phyloP scores from a whole-genome alignment of 2,113 vertebrate genomes.

The Xenopus borealis region DNA sequence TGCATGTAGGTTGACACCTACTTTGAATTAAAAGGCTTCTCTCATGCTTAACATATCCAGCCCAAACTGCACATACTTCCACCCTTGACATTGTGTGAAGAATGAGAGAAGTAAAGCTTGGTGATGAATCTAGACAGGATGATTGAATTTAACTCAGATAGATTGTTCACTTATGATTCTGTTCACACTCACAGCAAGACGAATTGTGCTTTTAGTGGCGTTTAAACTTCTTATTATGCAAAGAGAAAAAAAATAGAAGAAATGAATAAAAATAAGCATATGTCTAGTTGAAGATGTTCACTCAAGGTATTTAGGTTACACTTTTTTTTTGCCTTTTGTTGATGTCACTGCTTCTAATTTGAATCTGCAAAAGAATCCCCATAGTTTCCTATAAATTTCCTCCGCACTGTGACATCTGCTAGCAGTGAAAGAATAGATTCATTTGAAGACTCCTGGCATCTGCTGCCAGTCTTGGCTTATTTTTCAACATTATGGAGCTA shows the following conservation, averaged over 20 bases:
- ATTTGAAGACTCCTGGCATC: conserved; percentile 47
- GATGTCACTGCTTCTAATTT: conserved; percentile 49
- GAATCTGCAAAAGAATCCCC: conserved; percentile 43
- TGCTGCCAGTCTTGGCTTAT: conserved; percentile 45
- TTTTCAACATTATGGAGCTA: conserved; percentile 32
- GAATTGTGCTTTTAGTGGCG: conserved; percentile 31
- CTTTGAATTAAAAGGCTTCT: conserved; percentile 1
- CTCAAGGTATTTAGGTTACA: conserved; percentile 37
- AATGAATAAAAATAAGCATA: conserved; percentile 38
- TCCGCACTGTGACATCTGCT: conserved; percentile 51
- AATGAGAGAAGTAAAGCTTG: conserved; percentile 19
- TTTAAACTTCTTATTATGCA: conserved; percentile 43
- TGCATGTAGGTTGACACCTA: background rate
- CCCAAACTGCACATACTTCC: conserved; percentile 6
- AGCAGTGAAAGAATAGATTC: conserved; percentile 48
- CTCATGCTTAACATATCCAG: background rate
- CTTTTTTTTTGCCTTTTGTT: conserved; percentile 40
- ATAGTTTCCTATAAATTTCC: conserved; percentile 36
- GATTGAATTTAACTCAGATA: conserved; percentile 20
- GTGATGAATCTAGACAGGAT: conserved; percentile 26
- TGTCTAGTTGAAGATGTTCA: conserved; percentile 35
- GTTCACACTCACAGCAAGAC: conserved; percentile 33
- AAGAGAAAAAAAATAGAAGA: conserved; percentile 16
- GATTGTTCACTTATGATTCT: conserved; percentile 28
- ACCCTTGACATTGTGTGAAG: conserved; percentile 6